Percentiles rank a stretch among this genome's conserved stretches.
These are phyloP conservation scores for Dendrolimus pini DNA, from an alignment of 2,888 invertebrate genomes.

Conservation along the genomic window DNA sequence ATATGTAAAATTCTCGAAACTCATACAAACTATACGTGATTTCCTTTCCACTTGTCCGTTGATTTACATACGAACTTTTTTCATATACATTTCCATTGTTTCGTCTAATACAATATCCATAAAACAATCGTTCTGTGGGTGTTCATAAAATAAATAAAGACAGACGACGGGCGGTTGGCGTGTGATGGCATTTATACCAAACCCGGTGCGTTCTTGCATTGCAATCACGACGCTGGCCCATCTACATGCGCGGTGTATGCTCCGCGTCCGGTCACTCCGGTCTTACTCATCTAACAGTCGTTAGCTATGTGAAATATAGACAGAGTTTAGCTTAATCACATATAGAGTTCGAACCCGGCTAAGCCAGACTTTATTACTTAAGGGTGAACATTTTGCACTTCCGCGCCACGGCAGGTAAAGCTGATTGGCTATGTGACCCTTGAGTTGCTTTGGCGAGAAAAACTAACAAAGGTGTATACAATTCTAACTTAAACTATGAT, in stretches of 20 bases:
- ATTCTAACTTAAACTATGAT: too few relatives aligned
- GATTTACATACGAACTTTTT: conserved; percentile 36
- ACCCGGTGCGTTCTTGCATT: conserved; percentile 61
- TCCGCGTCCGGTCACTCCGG: conserved; percentile 72
- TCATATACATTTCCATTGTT: conserved; percentile 58
- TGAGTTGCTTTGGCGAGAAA: too few relatives aligned
- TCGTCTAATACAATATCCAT: conserved; percentile 48
- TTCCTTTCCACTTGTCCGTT: conserved; percentile 52
- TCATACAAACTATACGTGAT: conserved; percentile 48
- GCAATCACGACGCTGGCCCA: conserved; percentile 56
- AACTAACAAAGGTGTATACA: too few relatives aligned
- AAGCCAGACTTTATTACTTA: too few relatives aligned
- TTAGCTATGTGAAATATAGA: conserved; percentile 43
- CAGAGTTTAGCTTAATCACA: conserved; percentile 29
- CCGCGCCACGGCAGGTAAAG: too few relatives aligned
- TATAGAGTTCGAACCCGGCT: conserved; percentile 11
- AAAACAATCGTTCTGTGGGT: conserved; percentile 54
- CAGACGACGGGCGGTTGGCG: conserved; percentile 31
- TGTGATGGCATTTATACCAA: conserved; percentile 72
- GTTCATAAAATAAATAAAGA: conserved; percentile 60
- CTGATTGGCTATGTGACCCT: too few relatives aligned
- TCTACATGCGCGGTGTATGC: conserved; percentile 60
- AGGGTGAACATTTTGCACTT: too few relatives aligned
- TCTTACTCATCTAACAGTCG: conserved; percentile 62
- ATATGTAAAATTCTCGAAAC: conserved; percentile 46